Evolutionary conservation across 53 echinoderm and acorn worm species (phyloP).

Genomic region (Antedon mediterranea): DNA sequence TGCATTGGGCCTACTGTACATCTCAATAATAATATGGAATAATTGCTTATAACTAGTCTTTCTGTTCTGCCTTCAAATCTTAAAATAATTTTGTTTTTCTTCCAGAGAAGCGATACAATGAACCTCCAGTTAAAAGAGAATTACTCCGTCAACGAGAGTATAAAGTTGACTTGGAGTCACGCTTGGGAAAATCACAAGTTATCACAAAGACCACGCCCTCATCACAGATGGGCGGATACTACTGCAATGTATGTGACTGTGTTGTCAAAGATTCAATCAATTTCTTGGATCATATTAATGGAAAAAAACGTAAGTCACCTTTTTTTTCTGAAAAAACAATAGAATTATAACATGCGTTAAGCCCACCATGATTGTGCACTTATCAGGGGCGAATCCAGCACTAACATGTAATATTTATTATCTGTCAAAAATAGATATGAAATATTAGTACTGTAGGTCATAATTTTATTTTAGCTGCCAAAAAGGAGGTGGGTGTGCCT

Average conservation of each 20-base stretch:
- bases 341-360: no score
- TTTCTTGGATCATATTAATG: constrained; percentile 96
- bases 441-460: no score
- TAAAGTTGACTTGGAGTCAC: constrained; percentile 94
- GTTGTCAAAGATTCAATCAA: constrained; percentile 99
- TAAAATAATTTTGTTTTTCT: not conserved
- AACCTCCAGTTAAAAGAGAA: constrained; percentile 77
- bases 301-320: constrained; percentile 82
- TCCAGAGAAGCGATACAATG: constrained; percentile 51
- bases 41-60: not conserved
- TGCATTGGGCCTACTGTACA: not conserved
- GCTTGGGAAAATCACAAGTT: constrained; percentile 91
- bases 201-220: constrained; percentile 98
- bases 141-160: constrained; percentile 88
- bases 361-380: no score
- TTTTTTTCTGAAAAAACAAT: not conserved
- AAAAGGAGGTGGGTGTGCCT: no score
- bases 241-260: constrained; percentile 99
- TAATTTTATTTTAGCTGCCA: no score
- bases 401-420: no score
- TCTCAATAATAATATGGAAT: not conserved
- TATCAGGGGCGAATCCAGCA: no score
- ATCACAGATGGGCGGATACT: constrained; percentile 97
- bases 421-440: no score
- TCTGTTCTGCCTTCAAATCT: no score